A percentile compares a stretch with the other conserved stretches of the same genome.
Conservation (phyloP, 2,888 invertebrate genomes). For the Eugnorisma glareosa region DNA sequence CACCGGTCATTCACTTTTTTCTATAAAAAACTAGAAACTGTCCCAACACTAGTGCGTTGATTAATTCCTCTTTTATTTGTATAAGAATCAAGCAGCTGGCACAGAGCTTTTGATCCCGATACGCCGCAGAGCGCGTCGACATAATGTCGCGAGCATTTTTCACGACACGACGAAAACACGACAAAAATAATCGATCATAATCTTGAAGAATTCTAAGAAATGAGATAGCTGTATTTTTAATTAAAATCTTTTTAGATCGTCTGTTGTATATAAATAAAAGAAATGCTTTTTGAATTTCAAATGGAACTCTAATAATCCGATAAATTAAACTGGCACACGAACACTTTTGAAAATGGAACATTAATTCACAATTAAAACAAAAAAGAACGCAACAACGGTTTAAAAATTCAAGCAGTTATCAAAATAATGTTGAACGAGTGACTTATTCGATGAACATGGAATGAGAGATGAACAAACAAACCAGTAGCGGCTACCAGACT, state of each 20-base stretch:
- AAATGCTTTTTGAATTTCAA: conserved; percentile 53
- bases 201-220: conserved; percentile 82
- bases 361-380: conserved; percentile 23
- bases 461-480: conserved; percentile 73
- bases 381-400: conserved; percentile 27
- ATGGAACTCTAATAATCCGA: conserved; percentile 60
- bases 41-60: conserved; percentile 85
- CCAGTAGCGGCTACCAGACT: conserved; percentile 78
- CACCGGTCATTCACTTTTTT: conserved; percentile 33
- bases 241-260: conserved; percentile 68
- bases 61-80: conserved; percentile 90
- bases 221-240: conserved; percentile 77
- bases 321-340: conserved; percentile 61
- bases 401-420: conserved; percentile 50
- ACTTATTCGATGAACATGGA: conserved; percentile 56
- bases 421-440: conserved; percentile 54
- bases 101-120: conserved; percentile 87
- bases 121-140: conserved; percentile 84
- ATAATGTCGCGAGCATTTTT: conserved; percentile 85
- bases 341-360: conserved; percentile 59
- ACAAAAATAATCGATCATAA: conserved; percentile 89
- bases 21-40: conserved; percentile 50
- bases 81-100: conserved; percentile 86
- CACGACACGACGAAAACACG: conserved; percentile 83
- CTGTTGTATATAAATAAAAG: conserved; percentile 59